Conservation (phyloP, 2,113 vertebrate genomes). For the Melanocharis versteri region DNA sequence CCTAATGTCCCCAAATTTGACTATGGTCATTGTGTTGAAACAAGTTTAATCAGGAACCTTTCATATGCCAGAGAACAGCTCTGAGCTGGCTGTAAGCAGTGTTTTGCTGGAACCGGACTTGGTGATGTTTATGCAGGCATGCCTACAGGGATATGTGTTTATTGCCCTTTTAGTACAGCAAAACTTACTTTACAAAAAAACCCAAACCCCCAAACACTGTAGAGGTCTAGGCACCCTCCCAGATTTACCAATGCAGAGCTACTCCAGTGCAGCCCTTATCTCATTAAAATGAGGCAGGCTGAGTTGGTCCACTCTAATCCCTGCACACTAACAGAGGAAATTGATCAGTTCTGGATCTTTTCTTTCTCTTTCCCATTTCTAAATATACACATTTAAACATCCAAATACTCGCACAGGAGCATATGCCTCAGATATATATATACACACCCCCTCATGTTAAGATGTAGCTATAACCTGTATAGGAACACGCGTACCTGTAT, state of each 20-base stretch:
- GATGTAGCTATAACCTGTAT: not conserved
- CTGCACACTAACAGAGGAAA: not conserved
- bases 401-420: not conserved
- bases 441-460: not conserved
- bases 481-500: not conserved
- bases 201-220: not conserved
- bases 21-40: not conserved
- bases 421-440: not conserved
- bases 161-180: not conserved
- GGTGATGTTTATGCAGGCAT: not conserved
- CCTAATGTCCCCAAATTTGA: not conserved
- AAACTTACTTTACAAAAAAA: not conserved
- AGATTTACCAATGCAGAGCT: not conserved
- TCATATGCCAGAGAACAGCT: not conserved
- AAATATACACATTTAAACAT: not conserved
- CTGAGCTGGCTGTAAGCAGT: not conserved
- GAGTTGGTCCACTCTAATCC: not conserved
- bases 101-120: not conserved
- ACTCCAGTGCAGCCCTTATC: not conserved
- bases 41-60: not conserved
- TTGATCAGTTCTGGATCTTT: not conserved
- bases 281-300: constrained; percentile 20
- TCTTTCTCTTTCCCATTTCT: not conserved
- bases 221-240: not conserved
- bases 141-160: not conserved